Percentiles rank a stretch among this genome's conserved stretches.
Conservation (phyloP, 2,797 vertebrate species). For the Pseudopleuronectes americanus region DNA sequence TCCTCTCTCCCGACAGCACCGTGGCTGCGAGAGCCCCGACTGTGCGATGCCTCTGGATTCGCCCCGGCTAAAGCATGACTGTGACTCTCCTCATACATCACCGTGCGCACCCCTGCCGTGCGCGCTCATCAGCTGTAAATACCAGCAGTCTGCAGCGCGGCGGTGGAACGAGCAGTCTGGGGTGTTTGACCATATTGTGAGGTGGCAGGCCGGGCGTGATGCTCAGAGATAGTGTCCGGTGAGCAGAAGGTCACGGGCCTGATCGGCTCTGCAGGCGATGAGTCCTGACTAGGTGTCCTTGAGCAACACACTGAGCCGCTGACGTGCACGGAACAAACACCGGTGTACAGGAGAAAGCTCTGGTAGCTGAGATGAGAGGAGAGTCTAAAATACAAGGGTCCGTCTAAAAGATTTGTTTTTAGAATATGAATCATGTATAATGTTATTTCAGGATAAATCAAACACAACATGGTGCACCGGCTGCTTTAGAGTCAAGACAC, state of each 20-base stretch:
- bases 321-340: neutral
- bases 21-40: conserved; percentile 50
- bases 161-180: conserved; percentile 46
- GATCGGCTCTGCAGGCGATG: conserved; percentile 34
- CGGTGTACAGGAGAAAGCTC: no score
- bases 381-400: no score
- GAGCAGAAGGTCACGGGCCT: conserved; percentile 60
- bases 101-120: conserved; percentile 65
- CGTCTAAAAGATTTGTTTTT: no score
- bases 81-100: conserved; percentile 76
- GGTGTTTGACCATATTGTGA: conserved; percentile 40
- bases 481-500: no score
- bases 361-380: no score
- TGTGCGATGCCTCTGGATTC: conserved; percentile 67
- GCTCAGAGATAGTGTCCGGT: conserved; percentile 44
- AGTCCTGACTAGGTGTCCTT: neutral
- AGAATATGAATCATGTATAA: no score
- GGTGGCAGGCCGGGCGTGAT: conserved; percentile 44
- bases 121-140: conserved; percentile 81
- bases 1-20: conserved; percentile 38
- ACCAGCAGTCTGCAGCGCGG: conserved; percentile 66
- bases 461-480: no score
- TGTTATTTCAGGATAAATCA: no score
- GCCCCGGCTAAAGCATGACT: conserved; percentile 72
- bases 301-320: neutral